Evolutionary conservation across 2,113 vertebrate species (phyloP).

Genomic region (Sylvilagus bachmani): DNA sequence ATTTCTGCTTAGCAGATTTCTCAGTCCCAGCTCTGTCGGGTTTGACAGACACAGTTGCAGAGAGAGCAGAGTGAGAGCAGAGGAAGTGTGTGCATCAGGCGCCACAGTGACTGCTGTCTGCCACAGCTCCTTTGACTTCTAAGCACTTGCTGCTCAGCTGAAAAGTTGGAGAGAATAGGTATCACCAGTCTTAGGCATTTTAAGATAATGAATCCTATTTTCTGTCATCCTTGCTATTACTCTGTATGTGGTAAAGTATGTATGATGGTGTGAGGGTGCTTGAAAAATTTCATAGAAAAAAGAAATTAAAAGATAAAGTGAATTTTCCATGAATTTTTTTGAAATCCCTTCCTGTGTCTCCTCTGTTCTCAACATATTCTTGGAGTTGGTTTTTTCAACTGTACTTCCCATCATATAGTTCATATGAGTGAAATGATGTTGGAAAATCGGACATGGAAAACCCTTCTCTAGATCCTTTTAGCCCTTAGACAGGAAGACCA

Average conservation of each 20-base stretch:
- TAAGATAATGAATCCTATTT: not conserved
- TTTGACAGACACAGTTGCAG: constrained; percentile 91
- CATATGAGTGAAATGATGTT: not conserved
- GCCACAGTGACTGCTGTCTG: no score
- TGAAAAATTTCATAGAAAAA: no score
- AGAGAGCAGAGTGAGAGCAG: not conserved
- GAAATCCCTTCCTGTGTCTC: no score
- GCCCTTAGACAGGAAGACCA: not conserved
- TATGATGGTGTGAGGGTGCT: no score
- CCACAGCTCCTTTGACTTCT: not conserved
- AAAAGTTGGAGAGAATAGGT: not conserved
- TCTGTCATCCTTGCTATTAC: not conserved
- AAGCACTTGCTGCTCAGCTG: not conserved
- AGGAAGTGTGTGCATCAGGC: not conserved
- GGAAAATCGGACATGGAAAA: not conserved
- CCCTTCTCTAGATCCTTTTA: not conserved
- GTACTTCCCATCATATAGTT: not conserved
- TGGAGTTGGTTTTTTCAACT: no score
- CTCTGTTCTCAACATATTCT: no score
- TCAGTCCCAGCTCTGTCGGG: constrained; percentile 89
- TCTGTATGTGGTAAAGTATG: not conserved
- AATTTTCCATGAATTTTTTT: no score
- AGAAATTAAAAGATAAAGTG: no score
- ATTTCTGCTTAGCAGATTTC: constrained; percentile 91
- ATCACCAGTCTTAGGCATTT: not conserved